Conservation (phyloP, 2,797 vertebrate species). For the Oophaga sylvatica region DNA sequence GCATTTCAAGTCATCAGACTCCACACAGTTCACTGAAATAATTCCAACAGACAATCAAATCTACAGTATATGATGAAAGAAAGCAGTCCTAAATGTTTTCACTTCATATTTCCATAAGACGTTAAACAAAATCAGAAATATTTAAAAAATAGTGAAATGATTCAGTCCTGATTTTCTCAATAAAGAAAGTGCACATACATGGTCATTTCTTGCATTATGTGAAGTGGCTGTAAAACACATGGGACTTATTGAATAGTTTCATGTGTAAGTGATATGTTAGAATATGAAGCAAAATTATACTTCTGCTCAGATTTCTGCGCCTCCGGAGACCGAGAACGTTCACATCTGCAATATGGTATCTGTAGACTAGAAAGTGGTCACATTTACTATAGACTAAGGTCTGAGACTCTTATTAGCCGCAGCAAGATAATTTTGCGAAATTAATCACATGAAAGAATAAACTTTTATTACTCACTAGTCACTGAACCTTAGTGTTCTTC, state of each 20-base stretch:
- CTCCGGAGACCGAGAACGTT: conserved; percentile 47
- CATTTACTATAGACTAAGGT: conserved; percentile 13
- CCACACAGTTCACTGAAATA: not conserved
- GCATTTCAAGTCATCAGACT: not conserved
- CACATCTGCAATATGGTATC: conserved; percentile 58
- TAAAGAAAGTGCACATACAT: conserved; percentile 4
- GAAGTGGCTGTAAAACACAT: conserved; percentile 50
- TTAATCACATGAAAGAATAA: conserved; percentile 61
- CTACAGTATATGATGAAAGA: not conserved
- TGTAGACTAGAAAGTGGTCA: conserved; percentile 32
- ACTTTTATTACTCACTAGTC: conserved; percentile 60
- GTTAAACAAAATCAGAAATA: not conserved
- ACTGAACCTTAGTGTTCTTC: conserved; percentile 54
- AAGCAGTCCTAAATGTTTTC: not conserved
- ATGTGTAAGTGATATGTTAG: conserved; percentile 56
- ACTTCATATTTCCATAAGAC: conserved; percentile 13
- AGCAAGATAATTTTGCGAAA: conserved; percentile 55
- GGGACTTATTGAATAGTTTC: conserved; percentile 53
- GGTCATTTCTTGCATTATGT: conserved; percentile 31
- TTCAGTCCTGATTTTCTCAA: not conserved
- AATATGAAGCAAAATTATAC: conserved; percentile 50
- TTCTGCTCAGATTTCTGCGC: conserved; percentile 54
- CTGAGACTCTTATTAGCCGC: conserved; percentile 47
- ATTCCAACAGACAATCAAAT: not conserved
- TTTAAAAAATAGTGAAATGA: not conserved